Percentiles rank a stretch among this genome's conserved stretches.
phyloP scores from a whole-genome alignment of 2,888 invertebrate genomes.

The Oscheius onirici region DNA sequence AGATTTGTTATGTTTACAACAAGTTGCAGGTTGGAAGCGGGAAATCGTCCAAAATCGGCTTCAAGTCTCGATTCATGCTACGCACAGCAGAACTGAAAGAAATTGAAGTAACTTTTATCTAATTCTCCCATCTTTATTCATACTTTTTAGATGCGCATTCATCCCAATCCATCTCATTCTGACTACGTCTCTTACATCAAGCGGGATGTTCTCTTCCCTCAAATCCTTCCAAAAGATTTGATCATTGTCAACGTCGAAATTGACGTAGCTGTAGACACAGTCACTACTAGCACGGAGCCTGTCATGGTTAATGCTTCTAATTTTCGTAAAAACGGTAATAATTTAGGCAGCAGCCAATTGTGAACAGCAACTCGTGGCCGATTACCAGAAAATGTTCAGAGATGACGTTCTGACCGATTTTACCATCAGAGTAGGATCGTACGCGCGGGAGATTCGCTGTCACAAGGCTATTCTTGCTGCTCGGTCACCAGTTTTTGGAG shows the following conservation, averaged over 20 bases:
- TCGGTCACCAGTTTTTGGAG: conserved; percentile 69
- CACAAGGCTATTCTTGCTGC: conserved; percentile 70
- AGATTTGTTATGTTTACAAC: too few species aligned
- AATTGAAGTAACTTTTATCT: conserved; percentile 67
- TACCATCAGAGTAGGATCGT: conserved; percentile 51
- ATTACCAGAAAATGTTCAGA: conserved; percentile 65
- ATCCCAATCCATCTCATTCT: conserved; percentile 72
- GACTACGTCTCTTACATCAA: conserved; percentile 72
- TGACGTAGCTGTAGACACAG: conserved; percentile 72
- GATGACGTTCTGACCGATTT: conserved; percentile 69
- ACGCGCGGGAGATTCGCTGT: conserved; percentile 57
- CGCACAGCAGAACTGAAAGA: conserved; percentile 70
- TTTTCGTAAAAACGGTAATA: not conserved
- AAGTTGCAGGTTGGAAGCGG: conserved; percentile 12
- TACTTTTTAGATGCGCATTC: conserved; percentile 70
- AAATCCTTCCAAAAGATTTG: conserved; percentile 70
- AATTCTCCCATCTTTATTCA: not conserved
- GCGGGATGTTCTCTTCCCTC: conserved; percentile 71
- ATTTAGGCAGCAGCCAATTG: conserved; percentile 37
- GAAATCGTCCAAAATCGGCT: conserved; percentile 59
- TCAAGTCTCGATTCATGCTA: conserved; percentile 70
- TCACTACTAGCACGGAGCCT: conserved; percentile 68
- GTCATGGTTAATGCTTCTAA: conserved; percentile 14
- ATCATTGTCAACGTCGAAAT: conserved; percentile 71
- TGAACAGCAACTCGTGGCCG: conserved; percentile 61